Conservation (phyloP, 2,888 invertebrate species). For the Melipona bicolor region DNA sequence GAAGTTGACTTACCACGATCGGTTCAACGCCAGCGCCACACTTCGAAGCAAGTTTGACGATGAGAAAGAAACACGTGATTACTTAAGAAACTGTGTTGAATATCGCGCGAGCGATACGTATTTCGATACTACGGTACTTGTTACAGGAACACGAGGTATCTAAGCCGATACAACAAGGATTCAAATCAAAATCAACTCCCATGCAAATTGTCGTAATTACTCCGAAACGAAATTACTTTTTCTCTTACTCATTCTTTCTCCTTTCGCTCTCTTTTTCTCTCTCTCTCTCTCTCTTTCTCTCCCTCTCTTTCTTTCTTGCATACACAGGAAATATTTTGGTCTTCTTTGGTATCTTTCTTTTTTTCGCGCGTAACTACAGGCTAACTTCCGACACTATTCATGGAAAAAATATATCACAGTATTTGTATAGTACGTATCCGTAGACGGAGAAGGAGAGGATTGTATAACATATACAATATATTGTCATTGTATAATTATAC, state of each 20-base stretch:
- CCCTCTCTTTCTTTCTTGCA: conserved; percentile 4
- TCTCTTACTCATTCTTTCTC: background rate
- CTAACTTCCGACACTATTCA: background rate
- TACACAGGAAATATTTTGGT: background rate
- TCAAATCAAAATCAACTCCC: conserved; percentile 51
- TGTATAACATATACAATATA: conserved; percentile 4
- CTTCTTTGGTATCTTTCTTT: too few species aligned
- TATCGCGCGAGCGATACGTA: conserved; percentile 39
- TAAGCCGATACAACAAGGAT: conserved; percentile 56
- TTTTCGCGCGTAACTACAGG: background rate
- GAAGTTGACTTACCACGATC: conserved; percentile 94
- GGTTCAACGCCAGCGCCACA: conserved; percentile 91
- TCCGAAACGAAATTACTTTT: conserved; percentile 27
- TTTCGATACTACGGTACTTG: conserved; percentile 54
- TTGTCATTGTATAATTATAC: conserved; percentile 3
- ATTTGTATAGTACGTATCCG: too few species aligned
- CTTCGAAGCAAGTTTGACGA: conserved; percentile 83
- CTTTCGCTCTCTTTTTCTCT: background rate
- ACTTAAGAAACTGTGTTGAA: conserved; percentile 75
- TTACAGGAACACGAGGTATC: conserved; percentile 59
- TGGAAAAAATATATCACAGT: background rate
- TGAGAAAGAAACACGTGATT: conserved; percentile 82
- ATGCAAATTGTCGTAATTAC: conserved; percentile 64
- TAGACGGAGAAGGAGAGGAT: too few species aligned
- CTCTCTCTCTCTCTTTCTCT: background rate